Percentiles rank a stretch among this genome's conserved stretches.
Conservation (phyloP, 2,797 vertebrate genomes). For the Trematomus bernacchii region DNA sequence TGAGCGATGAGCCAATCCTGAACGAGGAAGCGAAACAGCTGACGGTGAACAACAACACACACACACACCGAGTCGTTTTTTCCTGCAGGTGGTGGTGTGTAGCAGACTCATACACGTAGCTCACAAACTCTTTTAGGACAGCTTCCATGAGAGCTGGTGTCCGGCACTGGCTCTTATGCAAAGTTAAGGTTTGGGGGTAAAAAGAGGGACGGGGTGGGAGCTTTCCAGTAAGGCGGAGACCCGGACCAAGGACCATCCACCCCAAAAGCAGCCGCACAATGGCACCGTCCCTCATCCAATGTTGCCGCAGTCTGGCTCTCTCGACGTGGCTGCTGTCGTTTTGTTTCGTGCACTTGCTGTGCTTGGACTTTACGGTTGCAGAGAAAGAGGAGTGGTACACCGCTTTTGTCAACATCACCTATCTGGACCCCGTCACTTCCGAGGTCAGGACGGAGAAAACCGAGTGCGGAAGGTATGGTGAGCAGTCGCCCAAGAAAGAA, state of each 20-base stretch:
- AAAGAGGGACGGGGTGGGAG: constrained; percentile 19
- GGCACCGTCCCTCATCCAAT: constrained; percentile 91
- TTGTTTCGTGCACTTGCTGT: constrained; percentile 95
- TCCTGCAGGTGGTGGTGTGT: constrained; percentile 53
- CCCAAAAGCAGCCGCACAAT: constrained; percentile 73
- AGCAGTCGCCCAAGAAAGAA: constrained; percentile 96
- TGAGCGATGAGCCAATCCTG: constrained; percentile 51
- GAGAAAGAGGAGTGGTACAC: constrained; percentile 99
- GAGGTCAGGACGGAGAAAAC: constrained; percentile 91
- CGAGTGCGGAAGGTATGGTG: constrained; percentile 97
- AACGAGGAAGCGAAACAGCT: constrained; percentile 58
- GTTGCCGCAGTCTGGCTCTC: constrained; percentile 96
- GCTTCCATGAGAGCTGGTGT: not conserved
- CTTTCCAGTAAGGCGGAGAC: constrained; percentile 31
- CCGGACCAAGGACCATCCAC: constrained; percentile 45
- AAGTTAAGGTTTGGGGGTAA: not conserved
- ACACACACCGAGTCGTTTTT: constrained; percentile 25
- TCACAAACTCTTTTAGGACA: not conserved
- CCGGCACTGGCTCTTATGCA: constrained; percentile 3
- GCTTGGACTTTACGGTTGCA: constrained; percentile 97
- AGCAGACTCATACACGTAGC: constrained; percentile 19
- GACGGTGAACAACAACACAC: constrained; percentile 67
- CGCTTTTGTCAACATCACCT: constrained; percentile 97
- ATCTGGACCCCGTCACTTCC: constrained; percentile 88
- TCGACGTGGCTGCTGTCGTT: constrained; percentile 98